Conservation (phyloP, 2,888 invertebrate genomes). For the Embidobia sp. region DNA sequence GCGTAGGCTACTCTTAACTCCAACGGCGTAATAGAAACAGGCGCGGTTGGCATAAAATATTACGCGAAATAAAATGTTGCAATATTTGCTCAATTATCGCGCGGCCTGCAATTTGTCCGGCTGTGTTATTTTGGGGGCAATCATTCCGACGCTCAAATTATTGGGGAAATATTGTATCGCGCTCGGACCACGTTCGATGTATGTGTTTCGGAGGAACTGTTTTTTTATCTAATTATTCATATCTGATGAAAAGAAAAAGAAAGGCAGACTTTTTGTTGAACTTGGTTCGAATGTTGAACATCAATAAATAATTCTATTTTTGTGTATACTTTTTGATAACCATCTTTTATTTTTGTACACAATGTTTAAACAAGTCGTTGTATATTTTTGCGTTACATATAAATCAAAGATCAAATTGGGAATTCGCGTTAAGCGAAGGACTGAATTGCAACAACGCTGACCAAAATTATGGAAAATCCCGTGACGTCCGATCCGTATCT, state of each 20-base stretch:
- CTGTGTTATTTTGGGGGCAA: background rate
- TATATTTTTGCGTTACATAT: background rate
- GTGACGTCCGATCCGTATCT: conserved; percentile 48
- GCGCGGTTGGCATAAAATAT: background rate
- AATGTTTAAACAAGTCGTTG: too few species aligned
- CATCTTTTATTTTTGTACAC: too few species aligned
- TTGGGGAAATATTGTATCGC: too few species aligned
- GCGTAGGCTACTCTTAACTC: conserved; percentile 6
- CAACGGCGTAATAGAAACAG: background rate
- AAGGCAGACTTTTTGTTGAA: background rate
- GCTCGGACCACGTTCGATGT: too few species aligned
- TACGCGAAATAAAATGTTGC: conserved; percentile 1
- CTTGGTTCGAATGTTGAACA: too few species aligned
- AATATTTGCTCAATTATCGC: conserved; percentile 23
- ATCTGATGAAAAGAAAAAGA: background rate
- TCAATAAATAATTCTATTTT: too few species aligned
- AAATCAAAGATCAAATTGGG: conserved; percentile 16
- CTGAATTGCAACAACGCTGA: conserved; percentile 8
- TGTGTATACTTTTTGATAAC: too few species aligned
- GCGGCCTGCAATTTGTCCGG: conserved; percentile 2
- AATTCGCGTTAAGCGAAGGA: conserved; percentile 4
- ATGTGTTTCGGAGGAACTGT: too few species aligned
- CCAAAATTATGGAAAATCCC: conserved; percentile 49
- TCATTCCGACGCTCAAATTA: background rate
- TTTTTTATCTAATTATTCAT: too few species aligned